Base-by-base conservation (phyloP, 2,888 invertebrate genomes). In the Encarsia formosa region DNA sequence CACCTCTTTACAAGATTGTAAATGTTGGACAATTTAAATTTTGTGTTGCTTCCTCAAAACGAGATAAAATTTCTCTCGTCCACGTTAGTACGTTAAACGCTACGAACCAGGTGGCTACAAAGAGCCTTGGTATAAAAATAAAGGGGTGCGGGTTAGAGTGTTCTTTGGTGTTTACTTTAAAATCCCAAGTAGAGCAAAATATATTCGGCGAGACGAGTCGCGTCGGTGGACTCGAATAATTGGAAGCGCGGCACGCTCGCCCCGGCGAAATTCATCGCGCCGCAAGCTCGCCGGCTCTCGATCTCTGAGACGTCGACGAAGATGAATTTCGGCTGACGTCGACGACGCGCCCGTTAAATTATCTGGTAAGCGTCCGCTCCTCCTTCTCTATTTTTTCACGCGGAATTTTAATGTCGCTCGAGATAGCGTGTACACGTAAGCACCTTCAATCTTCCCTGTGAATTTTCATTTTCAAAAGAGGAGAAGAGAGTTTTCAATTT, bases 391-490 rank as follows among this genome's bases (percentile, higher is more conserved):
- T 15, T 31, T 35, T 38, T 42, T 5, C 23, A 23, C 35, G 22
- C 15, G 38, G 39, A 50, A 39, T 51, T 46, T 47, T 39, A 32
- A 47, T 19, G 31, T 2, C 18, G 15, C 40, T 13, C n/a, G n/a
- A n/a, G n/a, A n/a, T n/a, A n/a, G 26, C 26, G 26, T 6, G 26
- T 11, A 6, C 26, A 26, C 26, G 26, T 26, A 26, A 8, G 11
- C 6, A 6, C 11, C 11, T 26, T 26, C 26, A 11, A 26, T 26
- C 8, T 22, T 23, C 4, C 22, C 6, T 4, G 5, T 20, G 32
- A 34, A 20, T 47, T 52, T 43, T 47, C 42, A 47, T 52, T 47
- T 47, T 43, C 38, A 23, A 46, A 45, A 23, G 18, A 35, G 35
- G 16, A 16, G 15, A 16, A 35, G n/a, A 35, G 35, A n/a, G 6